Evolutionary conservation across 2,888 invertebrate species (phyloP).

Genomic region (Serrognathus titanus): DNA sequence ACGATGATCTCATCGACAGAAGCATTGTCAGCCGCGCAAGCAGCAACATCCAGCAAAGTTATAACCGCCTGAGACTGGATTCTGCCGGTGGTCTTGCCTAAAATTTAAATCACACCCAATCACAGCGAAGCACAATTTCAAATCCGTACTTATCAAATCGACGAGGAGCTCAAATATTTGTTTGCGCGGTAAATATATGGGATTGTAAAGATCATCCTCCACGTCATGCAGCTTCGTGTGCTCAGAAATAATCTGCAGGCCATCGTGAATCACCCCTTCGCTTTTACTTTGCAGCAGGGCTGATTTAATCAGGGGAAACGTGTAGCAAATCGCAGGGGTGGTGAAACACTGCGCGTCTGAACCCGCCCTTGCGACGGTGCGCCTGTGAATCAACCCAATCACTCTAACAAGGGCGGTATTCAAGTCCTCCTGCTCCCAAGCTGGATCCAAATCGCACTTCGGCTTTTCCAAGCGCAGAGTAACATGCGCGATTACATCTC

Average conservation of each 20-base stretch:
- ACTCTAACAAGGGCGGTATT: conserved; percentile 60
- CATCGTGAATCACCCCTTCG: conserved; percentile 6
- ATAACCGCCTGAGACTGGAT: conserved; percentile 75
- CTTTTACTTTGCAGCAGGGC: conserved; percentile 49
- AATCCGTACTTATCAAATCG: conserved; percentile 65
- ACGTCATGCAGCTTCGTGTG: conserved; percentile 60
- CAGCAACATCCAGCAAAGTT: conserved; percentile 76
- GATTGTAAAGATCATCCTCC: conserved; percentile 58
- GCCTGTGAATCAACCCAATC: conserved; percentile 56
- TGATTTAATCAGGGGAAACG: conserved; percentile 72
- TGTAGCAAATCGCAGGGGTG: conserved; percentile 78
- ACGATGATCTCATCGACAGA: conserved; percentile 67
- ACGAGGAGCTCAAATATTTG: conserved; percentile 79
- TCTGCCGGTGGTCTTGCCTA: conserved; percentile 62
- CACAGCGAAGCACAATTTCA: not conserved
- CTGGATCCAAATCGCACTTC: conserved; percentile 71
- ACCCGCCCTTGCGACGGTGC: conserved; percentile 47
- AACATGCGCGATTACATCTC: conserved; percentile 64
- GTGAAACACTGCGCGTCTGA: conserved; percentile 47
- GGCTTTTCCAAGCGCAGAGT: conserved; percentile 75
- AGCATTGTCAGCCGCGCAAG: conserved; percentile 62
- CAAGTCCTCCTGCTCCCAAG: conserved; percentile 73
- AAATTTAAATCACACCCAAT: conserved; percentile 8
- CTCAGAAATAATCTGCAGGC: conserved; percentile 64
- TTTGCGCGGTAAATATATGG: conserved; percentile 73